phyloP scores from a whole-genome alignment of 2,113 vertebrate genomes.

The Chitala chitala region DNA sequence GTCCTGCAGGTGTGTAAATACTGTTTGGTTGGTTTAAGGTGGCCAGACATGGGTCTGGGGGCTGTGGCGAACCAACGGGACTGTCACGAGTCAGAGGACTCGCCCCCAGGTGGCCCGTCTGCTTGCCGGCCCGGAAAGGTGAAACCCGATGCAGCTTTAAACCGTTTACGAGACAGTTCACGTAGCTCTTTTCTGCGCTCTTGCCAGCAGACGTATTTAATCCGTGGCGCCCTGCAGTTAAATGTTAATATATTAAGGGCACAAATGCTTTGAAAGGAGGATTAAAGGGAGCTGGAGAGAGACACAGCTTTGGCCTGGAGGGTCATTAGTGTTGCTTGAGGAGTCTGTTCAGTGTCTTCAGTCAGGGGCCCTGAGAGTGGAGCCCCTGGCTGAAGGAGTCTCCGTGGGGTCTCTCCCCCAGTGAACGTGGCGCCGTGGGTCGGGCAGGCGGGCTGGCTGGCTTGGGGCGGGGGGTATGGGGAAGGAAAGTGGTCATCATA shows the following conservation, averaged over 20 bases:
- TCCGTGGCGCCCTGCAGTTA: constrained; percentile 24
- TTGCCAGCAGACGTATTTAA: constrained; percentile 34
- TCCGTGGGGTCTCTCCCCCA: not conserved
- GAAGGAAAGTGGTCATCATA: constrained; percentile 26
- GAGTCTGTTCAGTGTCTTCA: not conserved
- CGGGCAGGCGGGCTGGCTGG: too few species aligned
- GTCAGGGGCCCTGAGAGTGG: not conserved
- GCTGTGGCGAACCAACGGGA: too few species aligned
- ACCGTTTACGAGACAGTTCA: constrained; percentile 31
- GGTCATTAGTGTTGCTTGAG: not conserved
- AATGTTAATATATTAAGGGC: constrained; percentile 24
- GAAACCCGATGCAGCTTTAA: constrained; percentile 27
- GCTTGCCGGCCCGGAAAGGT: constrained; percentile 13
- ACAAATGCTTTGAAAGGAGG: not conserved
- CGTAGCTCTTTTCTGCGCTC: constrained; percentile 7
- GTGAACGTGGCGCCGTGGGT: not conserved
- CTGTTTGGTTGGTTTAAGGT: too few species aligned
- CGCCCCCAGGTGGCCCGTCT: not conserved
- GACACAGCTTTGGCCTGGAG: not conserved
- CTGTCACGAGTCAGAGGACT: not conserved
- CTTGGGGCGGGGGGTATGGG: constrained; percentile 41
- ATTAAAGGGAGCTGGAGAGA: not conserved
- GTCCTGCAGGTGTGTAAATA: too few species aligned
- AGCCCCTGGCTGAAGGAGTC: not conserved
- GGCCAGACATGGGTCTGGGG: too few species aligned